Conservation (phyloP, 2,888 invertebrate species). For the Pherbina coryleti region DNA sequence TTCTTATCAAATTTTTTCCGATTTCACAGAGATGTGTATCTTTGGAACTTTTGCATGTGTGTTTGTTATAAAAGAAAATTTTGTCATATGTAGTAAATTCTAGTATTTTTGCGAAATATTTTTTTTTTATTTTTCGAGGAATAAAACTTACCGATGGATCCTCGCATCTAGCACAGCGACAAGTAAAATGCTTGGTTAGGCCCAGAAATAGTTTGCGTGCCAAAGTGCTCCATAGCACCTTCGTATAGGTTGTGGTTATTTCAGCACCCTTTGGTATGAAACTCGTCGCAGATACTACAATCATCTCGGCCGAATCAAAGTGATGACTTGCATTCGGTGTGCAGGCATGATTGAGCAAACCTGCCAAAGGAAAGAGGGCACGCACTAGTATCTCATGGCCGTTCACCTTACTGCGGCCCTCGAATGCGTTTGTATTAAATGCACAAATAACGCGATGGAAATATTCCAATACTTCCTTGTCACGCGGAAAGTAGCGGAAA, state of each 20-base stretch:
- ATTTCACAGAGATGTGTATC: too few species aligned
- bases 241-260: constrained; percentile 79
- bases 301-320: constrained; percentile 73
- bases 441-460: constrained; percentile 66
- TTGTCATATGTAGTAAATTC: too few species aligned
- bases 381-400: constrained; percentile 70
- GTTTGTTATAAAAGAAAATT: too few species aligned
- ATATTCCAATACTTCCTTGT: constrained; percentile 59
- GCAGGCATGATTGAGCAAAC: constrained; percentile 80
- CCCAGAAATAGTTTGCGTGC: constrained; percentile 75
- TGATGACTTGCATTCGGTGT: constrained; percentile 79
- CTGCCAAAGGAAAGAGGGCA: constrained; percentile 77
- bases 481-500: constrained; percentile 64
- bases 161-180: constrained; percentile 76
- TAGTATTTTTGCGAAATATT: too few species aligned
- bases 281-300: constrained; percentile 74
- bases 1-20: too few species aligned
- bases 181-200: constrained; percentile 77
- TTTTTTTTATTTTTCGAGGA: too few species aligned
- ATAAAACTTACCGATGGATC: constrained; percentile 76
- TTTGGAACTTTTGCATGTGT: too few species aligned
- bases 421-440: constrained; percentile 69
- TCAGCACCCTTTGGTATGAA: constrained; percentile 76
- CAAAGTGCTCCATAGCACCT: constrained; percentile 78
- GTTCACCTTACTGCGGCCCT: constrained; percentile 58